Percentiles rank a stretch among this genome's conserved stretches.
Evolutionary conservation across 1,140 invertebrate genomes (phyloP).

Genomic region (Drosophila paulistorum): DNA sequence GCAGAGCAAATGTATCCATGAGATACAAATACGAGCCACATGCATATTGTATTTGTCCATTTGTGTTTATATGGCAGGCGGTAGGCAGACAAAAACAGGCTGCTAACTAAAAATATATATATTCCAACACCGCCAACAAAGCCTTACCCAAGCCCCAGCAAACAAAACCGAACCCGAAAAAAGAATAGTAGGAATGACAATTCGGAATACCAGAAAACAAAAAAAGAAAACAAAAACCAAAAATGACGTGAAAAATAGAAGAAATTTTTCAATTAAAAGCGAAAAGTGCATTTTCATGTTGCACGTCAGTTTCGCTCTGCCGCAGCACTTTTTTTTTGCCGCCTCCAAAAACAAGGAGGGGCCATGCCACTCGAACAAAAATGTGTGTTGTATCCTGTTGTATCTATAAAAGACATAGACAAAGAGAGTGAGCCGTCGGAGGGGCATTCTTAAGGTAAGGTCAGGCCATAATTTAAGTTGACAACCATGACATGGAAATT

Average conservation of each 20-base stretch:
- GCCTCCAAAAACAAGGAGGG: not conserved
- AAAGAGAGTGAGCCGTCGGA: conserved; percentile 9
- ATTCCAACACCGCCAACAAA: conserved; percentile 21
- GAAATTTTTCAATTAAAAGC: conserved; percentile 79
- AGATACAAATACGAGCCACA: conserved; percentile 9
- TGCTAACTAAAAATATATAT: conserved; percentile 50
- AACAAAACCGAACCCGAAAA: conserved; percentile 37
- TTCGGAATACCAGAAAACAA: conserved; percentile 1
- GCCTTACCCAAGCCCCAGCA: not conserved
- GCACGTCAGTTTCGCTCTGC: conserved; percentile 62
- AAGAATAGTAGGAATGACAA: conserved; percentile 40
- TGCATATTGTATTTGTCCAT: conserved; percentile 34
- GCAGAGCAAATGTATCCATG: not conserved
- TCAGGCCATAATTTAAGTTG: conserved; percentile 79
- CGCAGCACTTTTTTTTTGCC: conserved; percentile 9
- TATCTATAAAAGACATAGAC: conserved; percentile 10
- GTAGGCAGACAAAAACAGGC: conserved; percentile 30
- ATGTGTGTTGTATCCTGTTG: conserved; percentile 34
- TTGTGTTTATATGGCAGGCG: conserved; percentile 7
- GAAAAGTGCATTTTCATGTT: conserved; percentile 82
- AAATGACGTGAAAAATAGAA: conserved; percentile 64
- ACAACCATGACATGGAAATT: conserved; percentile 77
- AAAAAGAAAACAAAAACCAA: conserved; percentile 38
- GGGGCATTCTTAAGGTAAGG: conserved; percentile 64
- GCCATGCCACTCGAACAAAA: conserved; percentile 56